Evolutionary conservation across 2,797 vertebrate genomes (phyloP).

Genomic region (Epinephelus awoara): DNA sequence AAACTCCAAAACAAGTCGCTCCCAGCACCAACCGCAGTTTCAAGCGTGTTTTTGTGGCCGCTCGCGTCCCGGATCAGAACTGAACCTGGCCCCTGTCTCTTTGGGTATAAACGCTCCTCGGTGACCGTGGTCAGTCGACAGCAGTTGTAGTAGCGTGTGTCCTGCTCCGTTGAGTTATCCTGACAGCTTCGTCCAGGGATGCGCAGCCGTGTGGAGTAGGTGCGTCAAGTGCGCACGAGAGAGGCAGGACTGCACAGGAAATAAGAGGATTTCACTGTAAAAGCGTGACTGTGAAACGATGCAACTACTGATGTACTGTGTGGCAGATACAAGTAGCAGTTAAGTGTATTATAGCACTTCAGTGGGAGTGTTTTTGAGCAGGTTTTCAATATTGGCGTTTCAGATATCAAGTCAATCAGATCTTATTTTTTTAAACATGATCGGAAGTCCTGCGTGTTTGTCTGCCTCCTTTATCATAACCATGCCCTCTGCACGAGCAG

Average conservation of each 20-base stretch:
- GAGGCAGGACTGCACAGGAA: conserved; percentile 25
- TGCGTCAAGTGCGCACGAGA: conserved; percentile 25
- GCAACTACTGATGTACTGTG: too few species aligned
- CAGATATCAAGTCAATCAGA: not conserved
- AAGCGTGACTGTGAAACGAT: not conserved
- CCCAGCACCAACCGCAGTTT: conserved; percentile 21
- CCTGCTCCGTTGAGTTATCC: conserved; percentile 20
- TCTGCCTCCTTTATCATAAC: not conserved
- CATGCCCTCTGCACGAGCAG: too few species aligned
- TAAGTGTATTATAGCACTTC: too few species aligned
- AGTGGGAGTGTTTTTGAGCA: not conserved
- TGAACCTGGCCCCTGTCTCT: not conserved
- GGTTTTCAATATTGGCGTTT: not conserved
- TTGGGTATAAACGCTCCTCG: not conserved
- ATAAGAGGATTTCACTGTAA: not conserved
- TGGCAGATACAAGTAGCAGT: not conserved
- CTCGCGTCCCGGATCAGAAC: conserved; percentile 3
- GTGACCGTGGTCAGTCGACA: not conserved
- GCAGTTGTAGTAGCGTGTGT: conserved; percentile 15
- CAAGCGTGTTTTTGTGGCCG: not conserved
- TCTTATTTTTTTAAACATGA: conserved; percentile 11
- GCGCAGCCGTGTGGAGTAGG: conserved; percentile 42
- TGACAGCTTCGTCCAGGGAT: conserved; percentile 57
- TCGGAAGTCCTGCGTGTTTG: conserved; percentile 10
- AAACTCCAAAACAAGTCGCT: conserved; percentile 54